Base-by-base conservation (phyloP, 2,888 invertebrate species). In the Zhengitettix transpicula region DNA sequence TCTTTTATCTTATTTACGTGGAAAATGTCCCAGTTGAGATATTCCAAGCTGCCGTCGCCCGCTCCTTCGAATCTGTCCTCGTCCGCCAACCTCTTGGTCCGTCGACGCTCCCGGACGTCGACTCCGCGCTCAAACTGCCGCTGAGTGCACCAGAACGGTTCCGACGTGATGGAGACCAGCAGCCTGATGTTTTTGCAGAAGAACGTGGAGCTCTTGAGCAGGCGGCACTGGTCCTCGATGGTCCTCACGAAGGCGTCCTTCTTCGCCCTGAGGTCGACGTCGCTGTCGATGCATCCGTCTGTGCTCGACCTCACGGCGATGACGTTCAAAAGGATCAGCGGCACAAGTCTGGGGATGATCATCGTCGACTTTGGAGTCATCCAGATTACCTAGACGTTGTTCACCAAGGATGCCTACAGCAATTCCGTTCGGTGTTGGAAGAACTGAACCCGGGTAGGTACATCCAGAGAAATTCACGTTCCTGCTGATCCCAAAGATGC, bases 141-240 rank as follows among this genome's bases (percentile, higher is more conserved):
- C 12, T 40, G 54, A 52, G 9, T 41, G 52, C 40, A 52, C 51
- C 40, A 41, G 15, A 40, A 9, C 9, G 47, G 40, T 40, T 47
- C 41, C 8, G 16, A 17, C 12, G 56, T 56, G 16, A 56, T 14
- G 3, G 56, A 51, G 7, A 61, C 10, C 10, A 58, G 28, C 14
- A 56, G 47, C 40, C 51, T 51, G 10, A 61, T 44, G 17, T 58
- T 61, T 12, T 53, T 51, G 41, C 61, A 61, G 52, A 61, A 42
- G 10, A 56, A 15, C 9, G 53, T 53, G 10, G 42, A 16, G 14
- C 57, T 44, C 10, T 41, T 52, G 16, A 55, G 52, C 15, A 14
- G 52, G n/a, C 40, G 55, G 15, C 61, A 61, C 40, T 61, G 55
- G 9, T 55, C 17, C 41, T 44, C 14, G n/a, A 61, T 12, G 10